Evolutionary conservation across 2,113 vertebrate species (phyloP).

Genomic region (Mustela lutreola): DNA sequence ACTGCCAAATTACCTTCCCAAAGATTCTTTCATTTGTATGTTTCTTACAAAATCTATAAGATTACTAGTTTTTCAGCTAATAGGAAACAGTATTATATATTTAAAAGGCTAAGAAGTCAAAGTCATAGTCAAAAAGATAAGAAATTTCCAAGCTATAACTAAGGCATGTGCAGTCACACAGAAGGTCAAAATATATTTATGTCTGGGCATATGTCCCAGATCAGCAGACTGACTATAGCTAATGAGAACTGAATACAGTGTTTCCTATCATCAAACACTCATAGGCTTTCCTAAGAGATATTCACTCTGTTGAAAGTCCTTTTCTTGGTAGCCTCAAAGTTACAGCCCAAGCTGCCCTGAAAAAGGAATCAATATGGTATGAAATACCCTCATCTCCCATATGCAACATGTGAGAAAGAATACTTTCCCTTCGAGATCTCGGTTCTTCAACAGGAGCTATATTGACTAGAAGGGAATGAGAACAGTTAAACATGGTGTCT

Average conservation of each 20-base stretch:
- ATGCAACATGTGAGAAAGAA: background rate
- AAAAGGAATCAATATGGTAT: background rate
- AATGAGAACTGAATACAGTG: background rate
- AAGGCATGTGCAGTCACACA: background rate
- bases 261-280: background rate
- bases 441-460: background rate
- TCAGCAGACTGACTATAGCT: background rate
- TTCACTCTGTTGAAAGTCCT: background rate
- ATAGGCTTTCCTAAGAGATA: background rate
- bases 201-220: background rate
- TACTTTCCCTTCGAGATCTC: background rate
- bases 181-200: background rate
- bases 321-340: conserved; percentile 29
- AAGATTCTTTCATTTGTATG: background rate
- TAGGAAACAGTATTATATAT: background rate
- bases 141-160: background rate
- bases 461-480: background rate
- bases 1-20: conserved; percentile 29
- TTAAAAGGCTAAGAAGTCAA: background rate
- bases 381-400: background rate
- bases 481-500: background rate
- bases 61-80: background rate
- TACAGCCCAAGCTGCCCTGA: background rate
- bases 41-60: background rate
- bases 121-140: background rate